phyloP scores from a whole-genome alignment of 1,140 invertebrate genomes.

The Papilio machaon region DNA sequence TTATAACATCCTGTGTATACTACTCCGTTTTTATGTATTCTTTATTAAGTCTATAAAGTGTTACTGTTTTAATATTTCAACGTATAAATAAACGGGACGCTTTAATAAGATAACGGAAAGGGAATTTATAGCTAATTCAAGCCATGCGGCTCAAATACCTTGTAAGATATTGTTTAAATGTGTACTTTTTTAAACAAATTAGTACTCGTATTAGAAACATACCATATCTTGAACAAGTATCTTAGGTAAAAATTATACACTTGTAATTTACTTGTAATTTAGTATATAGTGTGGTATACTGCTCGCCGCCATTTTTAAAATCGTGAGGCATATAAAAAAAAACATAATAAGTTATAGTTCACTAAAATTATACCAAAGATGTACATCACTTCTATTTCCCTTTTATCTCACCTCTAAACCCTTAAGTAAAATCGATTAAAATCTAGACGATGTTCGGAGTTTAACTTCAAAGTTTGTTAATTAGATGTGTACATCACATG shows the following conservation, averaged over 20 bases:
- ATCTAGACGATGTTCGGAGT: background rate
- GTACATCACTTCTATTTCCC: background rate
- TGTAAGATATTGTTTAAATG: background rate
- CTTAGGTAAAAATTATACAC: too few species aligned
- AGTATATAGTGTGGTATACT: too few species aligned
- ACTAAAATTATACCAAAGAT: too few species aligned
- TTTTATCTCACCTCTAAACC: background rate
- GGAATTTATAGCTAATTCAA: constrained; percentile 24
- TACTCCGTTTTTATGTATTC: background rate
- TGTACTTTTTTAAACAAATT: constrained; percentile 2
- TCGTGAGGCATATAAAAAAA: too few species aligned
- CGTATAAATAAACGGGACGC: constrained; percentile 16
- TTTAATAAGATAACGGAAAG: constrained; percentile 19
- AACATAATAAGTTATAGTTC: too few species aligned
- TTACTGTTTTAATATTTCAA: constrained; percentile 29
- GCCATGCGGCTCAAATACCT: constrained; percentile 13
- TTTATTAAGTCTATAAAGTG: constrained; percentile 23
- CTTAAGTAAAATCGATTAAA: constrained; percentile 9
- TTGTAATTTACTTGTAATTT: too few species aligned
- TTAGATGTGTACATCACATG: constrained; percentile 1
- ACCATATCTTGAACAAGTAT: too few species aligned
- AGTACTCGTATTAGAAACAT: background rate
- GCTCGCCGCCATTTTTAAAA: too few species aligned
- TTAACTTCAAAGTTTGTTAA: constrained; percentile 21
- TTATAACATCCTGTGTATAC: background rate